These are phyloP conservation scores for Nemotelus pantherinus DNA, from an alignment of 2,888 invertebrate species.

Conservation along the genomic window DNA sequence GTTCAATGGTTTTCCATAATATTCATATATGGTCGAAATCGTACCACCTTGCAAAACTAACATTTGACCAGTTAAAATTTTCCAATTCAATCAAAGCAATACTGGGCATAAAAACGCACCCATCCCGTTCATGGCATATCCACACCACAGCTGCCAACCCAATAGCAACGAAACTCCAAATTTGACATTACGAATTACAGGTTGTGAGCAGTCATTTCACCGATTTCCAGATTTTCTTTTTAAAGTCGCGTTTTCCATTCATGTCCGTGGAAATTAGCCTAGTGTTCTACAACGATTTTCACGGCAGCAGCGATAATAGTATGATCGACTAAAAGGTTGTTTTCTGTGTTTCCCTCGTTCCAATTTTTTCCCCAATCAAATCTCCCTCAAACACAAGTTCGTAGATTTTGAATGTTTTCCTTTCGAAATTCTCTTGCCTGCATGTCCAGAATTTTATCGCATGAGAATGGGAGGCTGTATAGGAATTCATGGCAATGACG, in stretches of 20 bases:
- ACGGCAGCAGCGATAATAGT: background rate
- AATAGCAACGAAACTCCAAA: background rate
- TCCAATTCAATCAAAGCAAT: too few species aligned
- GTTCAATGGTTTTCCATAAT: too few species aligned
- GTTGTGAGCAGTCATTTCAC: constrained; percentile 36
- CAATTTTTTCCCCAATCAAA: background rate
- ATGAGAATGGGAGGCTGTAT: constrained; percentile 87
- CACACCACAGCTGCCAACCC: constrained; percentile 17
- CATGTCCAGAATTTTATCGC: constrained; percentile 7
- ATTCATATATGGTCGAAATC: too few species aligned
- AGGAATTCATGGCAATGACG: constrained; percentile 83
- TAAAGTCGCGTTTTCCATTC: background rate
- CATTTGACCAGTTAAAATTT: too few species aligned
- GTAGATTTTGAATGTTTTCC: constrained; percentile 26
- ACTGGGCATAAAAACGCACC: background rate
- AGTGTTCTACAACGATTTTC: background rate
- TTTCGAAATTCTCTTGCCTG: constrained; percentile 32
- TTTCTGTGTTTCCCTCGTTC: background rate
- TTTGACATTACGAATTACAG: constrained; percentile 35
- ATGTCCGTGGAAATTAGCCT: constrained; percentile 8
- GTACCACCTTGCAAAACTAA: too few species aligned
- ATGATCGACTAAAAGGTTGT: constrained; percentile 16
- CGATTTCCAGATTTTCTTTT: constrained; percentile 38
- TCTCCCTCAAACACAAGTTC: background rate
- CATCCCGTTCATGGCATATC: background rate